Evolutionary conservation across 2,797 vertebrate species (phyloP), one percentile per base, ranked within the genome.

Genomic region (Acanthis flammea): DNA sequence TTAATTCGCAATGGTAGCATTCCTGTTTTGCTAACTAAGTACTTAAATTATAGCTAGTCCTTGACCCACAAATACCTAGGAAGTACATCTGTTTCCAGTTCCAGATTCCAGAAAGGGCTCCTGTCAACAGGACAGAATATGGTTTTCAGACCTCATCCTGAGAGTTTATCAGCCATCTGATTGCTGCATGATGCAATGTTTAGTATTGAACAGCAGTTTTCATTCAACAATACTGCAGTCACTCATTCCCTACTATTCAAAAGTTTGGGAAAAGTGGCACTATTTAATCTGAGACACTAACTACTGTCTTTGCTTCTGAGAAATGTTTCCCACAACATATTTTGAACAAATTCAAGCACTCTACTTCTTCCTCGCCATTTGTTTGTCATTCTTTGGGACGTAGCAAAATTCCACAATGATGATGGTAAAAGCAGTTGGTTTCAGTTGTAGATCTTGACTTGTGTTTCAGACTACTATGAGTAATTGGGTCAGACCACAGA

Each of bases 111-210:
- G 35, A 81, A 75, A 35, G 37, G 37, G 9, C 39, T 86, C 14
- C 31, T 92, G 67, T 92, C 78, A 77, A 61, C 17, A 76, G 55
- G 81, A 84, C 84, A 95, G 75, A 82, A 72, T 78, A 25, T 72
- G 55, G 47, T 68, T 95, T 93, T 96, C 89, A 94, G 78, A 92
- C 58, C 68, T 80, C 57, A 61, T 94, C 50, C 31, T 63, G 45
- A 86, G 54, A 71, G 57, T 85, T 93, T 92, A 53, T 91, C 75
- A 42, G 58, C 74, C 68, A 55, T 88, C 90, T 85, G 53, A 11
- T 76, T 90, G 48, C 70, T 7, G 8, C 12, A 14, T 88, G n/a
- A 45, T 88, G 54, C 51, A 71, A 19, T 71, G 31, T 60, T 93
- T 85, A 86, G 22, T 54, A 25, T 3, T 55, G 44, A 84, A 53